A percentile compares a stretch with the other conserved stretches of the same genome.
phyloP scores from a whole-genome alignment of 2,888 invertebrate species.

The Microchrysa polita region DNA sequence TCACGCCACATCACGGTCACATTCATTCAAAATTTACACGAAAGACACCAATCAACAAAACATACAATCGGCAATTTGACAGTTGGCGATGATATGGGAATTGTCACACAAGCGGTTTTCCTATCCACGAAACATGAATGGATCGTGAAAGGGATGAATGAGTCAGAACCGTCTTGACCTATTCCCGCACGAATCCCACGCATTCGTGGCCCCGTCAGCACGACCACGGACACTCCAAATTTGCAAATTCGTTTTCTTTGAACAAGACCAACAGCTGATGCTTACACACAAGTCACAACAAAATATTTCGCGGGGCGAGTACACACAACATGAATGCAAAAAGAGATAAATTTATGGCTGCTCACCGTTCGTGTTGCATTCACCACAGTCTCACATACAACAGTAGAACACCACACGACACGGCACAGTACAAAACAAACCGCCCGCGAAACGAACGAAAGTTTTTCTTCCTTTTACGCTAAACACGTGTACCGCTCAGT shows the following conservation, averaged over 20 bases:
- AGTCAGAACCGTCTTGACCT: constrained; percentile 35
- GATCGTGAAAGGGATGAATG: constrained; percentile 43
- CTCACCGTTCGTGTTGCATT: constrained; percentile 28
- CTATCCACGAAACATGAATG: constrained; percentile 39
- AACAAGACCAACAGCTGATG: constrained; percentile 47
- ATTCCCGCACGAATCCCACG: constrained; percentile 22
- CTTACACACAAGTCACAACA: constrained; percentile 45
- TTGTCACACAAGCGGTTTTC: constrained; percentile 1
- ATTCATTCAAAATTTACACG: constrained; percentile 16
- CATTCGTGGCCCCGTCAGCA: not conserved
- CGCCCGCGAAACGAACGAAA: constrained; percentile 22
- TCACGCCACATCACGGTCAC: not conserved
- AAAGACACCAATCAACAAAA: constrained; percentile 4
- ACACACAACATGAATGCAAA: constrained; percentile 7
- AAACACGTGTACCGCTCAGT: constrained; percentile 39
- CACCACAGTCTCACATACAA: constrained; percentile 39
- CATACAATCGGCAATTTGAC: constrained; percentile 11
- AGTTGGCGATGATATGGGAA: constrained; percentile 4
- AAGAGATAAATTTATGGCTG: no score
- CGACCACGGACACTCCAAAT: not conserved
- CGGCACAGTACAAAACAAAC: constrained; percentile 36
- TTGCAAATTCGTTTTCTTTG: not conserved
- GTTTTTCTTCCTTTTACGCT: no score
- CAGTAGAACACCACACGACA: no score
- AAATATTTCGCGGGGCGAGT: constrained; percentile 39